phyloP scores from a whole-genome alignment of 2,113 vertebrate species.

The Hypocryptadius cinnamomeus region DNA sequence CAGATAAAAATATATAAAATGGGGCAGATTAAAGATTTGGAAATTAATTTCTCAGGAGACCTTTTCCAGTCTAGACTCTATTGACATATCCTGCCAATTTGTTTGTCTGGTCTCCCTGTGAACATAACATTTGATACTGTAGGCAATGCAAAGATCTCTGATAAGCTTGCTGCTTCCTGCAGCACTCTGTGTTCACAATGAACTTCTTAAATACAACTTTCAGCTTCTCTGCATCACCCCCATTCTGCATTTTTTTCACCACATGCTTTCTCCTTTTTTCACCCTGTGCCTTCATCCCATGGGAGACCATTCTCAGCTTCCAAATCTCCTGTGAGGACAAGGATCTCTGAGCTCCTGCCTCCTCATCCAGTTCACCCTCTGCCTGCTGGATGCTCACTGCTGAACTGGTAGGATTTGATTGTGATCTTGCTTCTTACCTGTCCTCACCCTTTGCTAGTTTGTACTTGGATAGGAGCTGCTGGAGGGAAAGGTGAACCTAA shows the following conservation, averaged over 20 bases:
- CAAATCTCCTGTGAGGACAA: neutral
- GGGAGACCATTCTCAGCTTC: neutral
- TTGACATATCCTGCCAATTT: slow-evolving; percentile 1
- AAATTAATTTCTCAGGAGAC: neutral
- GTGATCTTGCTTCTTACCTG: neutral
- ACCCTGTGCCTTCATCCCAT: neutral
- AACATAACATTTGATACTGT: slow-evolving; percentile 5
- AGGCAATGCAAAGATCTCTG: neutral
- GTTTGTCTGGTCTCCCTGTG: slow-evolving; percentile 16
- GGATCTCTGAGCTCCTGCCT: neutral
- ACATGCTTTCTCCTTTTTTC: neutral
- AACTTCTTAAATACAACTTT: neutral
- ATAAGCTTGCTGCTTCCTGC: slow-evolving; percentile 32
- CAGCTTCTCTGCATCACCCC: neutral
- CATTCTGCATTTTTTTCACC: neutral
- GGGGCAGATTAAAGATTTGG: neutral
- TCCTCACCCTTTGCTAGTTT: neutral
- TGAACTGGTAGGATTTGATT: neutral
- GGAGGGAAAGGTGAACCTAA: neutral
- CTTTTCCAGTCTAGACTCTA: neutral
- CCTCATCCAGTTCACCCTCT: neutral
- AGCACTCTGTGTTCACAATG: neutral
- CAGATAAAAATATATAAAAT: neutral
- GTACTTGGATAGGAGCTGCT: neutral
- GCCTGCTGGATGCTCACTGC: neutral